Conservation (phyloP, 2,888 invertebrate genomes). For the Caenorhabditis drosophilae region DNA sequence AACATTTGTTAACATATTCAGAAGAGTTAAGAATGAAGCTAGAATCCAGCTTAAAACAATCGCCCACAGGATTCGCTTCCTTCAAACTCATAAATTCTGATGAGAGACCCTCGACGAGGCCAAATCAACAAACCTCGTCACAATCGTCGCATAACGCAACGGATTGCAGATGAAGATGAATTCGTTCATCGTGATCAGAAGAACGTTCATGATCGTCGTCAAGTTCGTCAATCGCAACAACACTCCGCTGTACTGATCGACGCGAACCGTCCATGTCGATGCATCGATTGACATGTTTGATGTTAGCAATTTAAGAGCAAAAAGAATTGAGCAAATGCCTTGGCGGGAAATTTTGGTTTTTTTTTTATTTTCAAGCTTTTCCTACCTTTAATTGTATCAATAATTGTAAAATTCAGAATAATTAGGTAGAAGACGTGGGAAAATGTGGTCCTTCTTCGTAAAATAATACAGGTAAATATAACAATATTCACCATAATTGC, state of each 20-base stretch:
- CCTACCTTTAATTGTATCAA: constrained; percentile 56
- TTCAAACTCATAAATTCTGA: constrained; percentile 15
- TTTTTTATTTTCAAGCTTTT: background rate
- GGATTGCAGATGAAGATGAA: constrained; percentile 58
- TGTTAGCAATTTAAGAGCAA: constrained; percentile 46
- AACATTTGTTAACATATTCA: constrained; percentile 39
- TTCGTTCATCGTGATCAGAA: constrained; percentile 60
- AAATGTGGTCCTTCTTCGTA: constrained; percentile 35
- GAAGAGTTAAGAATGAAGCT: constrained; percentile 37
- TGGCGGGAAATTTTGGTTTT: background rate
- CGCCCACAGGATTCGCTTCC: constrained; percentile 35
- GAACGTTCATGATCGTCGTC: constrained; percentile 60
- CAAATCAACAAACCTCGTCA: constrained; percentile 36
- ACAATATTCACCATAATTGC: constrained; percentile 44
- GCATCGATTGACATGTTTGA: constrained; percentile 46
- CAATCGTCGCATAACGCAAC: constrained; percentile 47
- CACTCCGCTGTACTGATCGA: constrained; percentile 50
- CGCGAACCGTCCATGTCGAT: constrained; percentile 40
- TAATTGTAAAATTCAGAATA: constrained; percentile 56
- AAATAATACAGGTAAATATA: constrained; percentile 33
- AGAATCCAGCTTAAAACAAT: constrained; percentile 39
- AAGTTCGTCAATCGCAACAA: constrained; percentile 48
- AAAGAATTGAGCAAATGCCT: constrained; percentile 46
- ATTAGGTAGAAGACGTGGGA: constrained; percentile 59
- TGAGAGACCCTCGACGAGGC: background rate